Evolutionary conservation across 1,140 invertebrate genomes (phyloP), one percentile per base, ranked within the genome.

Genomic region (Philopotamus ludificatus): DNA sequence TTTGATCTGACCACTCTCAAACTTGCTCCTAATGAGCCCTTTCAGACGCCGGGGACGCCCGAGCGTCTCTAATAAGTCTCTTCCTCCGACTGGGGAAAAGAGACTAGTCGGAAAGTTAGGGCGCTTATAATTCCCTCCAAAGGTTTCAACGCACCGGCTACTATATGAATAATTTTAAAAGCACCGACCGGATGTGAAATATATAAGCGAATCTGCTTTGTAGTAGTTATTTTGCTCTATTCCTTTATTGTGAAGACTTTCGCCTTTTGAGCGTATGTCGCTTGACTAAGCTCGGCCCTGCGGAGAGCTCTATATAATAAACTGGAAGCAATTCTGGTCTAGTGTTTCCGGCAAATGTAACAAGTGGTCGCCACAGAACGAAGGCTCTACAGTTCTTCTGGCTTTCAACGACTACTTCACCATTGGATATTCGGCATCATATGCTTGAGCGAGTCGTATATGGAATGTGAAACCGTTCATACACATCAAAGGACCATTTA

Each of bases 1-100:
- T 68, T 68, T 68, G 66, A 68, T 68, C 66, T 68, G 66, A 68
- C 66, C 66, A 65, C 66, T 65, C 66, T 60, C 66, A 65, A 67
- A 68, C 66, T 65, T 65, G 39, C 55, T 62, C 66, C 47, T 68
- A 68, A 68, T 68, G 66, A 68, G 62, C 51, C 62, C 62, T 68
- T 68, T 68, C 55, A 68, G 66, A 41, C 59, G 39, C 39, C 57
- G 39, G 41, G 41, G n/a, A 44, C 34, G 42, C 57, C 42, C 47
- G 47, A 60, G 57, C 57, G 57, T 34, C 57, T 60, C 57, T 60
- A 60, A 60, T 60, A 60, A 60, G 57, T 60, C 42, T 60, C 41
- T 47, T 47, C 22, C 42, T n/a, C 25, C 10, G 44, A 16, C 28
- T 41, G 55, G 23, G n/a, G 15, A 53, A 26, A 18, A 8, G 53